Conservation (phyloP, 1,140 invertebrate species). For the Vollenhovia emeryi region DNA sequence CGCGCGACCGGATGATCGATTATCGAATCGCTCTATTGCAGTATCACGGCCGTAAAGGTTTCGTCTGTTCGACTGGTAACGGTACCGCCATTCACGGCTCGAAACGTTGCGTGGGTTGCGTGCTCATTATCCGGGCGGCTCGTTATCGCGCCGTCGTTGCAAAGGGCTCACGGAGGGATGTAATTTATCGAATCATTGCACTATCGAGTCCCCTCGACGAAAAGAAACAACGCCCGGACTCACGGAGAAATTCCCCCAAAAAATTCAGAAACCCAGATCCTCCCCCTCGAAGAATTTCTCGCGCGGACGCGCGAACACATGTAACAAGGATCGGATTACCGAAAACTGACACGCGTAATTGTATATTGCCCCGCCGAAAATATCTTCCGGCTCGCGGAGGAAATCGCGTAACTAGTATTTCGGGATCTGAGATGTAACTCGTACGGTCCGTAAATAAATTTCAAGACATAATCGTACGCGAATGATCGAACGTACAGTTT, state of each 20-base stretch:
- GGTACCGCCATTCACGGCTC: slow-evolving; percentile 11
- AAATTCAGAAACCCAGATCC: neutral
- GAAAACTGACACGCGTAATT: slow-evolving; percentile 41
- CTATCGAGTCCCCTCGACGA: neutral
- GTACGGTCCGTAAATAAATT: neutral
- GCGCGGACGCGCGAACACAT: neutral
- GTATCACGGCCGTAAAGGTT: slow-evolving; percentile 40
- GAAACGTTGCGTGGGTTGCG: slow-evolving; percentile 20
- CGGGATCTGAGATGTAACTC: slow-evolving; percentile 17
- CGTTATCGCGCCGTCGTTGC: slow-evolving; percentile 12
- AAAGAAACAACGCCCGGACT: no score
- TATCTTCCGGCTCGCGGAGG: slow-evolving; percentile 27
- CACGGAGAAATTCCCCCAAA: neutral
- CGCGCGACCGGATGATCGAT: slow-evolving; percentile 23
- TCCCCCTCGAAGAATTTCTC: neutral
- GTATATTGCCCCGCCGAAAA: slow-evolving; percentile 40
- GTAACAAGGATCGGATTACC: slow-evolving; percentile 23
- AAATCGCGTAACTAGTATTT: slow-evolving; percentile 53
- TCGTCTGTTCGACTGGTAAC: slow-evolving; percentile 51
- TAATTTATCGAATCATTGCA: slow-evolving; percentile 20
- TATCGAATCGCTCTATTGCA: slow-evolving; percentile 32
- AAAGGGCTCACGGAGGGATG: neutral
- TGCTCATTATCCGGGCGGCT: slow-evolving; percentile 38
- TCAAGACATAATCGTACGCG: neutral
- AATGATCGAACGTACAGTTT: slow-evolving; percentile 22